Percentiles rank a stretch among this genome's conserved stretches.
Evolutionary conservation across 2,797 vertebrate species (phyloP).

Genomic region (Hydrocynus forskahlii): DNA sequence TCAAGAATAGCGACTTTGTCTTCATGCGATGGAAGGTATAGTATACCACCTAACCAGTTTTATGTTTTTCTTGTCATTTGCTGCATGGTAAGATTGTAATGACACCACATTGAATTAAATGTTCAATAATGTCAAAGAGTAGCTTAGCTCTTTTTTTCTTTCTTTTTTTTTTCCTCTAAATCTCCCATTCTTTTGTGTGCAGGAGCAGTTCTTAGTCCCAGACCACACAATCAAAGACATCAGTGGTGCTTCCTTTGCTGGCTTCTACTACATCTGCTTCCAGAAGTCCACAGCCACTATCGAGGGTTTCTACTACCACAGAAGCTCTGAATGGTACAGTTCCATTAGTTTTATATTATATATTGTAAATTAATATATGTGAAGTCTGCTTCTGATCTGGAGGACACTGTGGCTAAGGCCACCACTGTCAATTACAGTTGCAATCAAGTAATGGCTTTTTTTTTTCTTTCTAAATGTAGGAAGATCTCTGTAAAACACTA

Average conservation of each 20-base stretch:
- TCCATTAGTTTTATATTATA: not conserved
- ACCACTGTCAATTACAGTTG: not conserved
- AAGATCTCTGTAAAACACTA: no score
- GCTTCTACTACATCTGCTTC: conserved; percentile 99
- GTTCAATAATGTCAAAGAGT: not conserved
- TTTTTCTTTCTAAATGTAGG: no score
- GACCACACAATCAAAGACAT: conserved; percentile 99
- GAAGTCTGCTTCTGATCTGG: not conserved
- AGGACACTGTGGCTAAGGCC: not conserved
- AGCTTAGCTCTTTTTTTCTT: not conserved
- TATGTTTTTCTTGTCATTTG: not conserved
- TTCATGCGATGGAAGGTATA: conserved; percentile 99
- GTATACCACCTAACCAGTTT: conserved; percentile 64
- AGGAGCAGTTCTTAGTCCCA: conserved; percentile 98
- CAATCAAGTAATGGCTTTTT: not conserved
- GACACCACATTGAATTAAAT: not conserved
- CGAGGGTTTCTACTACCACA: conserved; percentile 92
- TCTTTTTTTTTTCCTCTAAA: not conserved
- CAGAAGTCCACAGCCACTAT: conserved; percentile 98
- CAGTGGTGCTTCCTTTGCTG: conserved; percentile 97
- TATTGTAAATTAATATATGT: not conserved
- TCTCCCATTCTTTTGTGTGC: conserved; percentile 25
- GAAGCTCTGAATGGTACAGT: conserved; percentile 87
- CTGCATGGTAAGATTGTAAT: not conserved
- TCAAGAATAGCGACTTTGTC: conserved; percentile 95